These are phyloP conservation scores for Trichogramma dendrolimi DNA, from an alignment of 2,888 invertebrate genomes.

Conservation along the genomic window DNA sequence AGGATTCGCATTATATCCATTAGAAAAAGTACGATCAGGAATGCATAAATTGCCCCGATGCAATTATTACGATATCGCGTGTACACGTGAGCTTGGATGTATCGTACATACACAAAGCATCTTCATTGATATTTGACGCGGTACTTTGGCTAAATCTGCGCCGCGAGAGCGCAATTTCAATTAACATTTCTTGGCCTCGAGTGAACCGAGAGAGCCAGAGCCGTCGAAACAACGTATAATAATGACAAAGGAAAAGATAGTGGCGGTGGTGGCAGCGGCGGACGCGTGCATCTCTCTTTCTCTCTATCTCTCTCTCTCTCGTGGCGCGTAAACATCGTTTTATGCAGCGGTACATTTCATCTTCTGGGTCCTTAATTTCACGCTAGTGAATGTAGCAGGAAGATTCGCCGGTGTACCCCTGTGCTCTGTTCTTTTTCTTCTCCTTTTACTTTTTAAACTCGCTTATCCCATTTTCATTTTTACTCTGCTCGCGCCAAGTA, in stretches of 20 bases:
- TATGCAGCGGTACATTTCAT: slow-evolving; percentile 32
- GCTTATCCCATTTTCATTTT: slow-evolving; percentile 11
- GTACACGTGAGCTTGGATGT: no score
- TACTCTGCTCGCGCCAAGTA: background rate
- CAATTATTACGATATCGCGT: no score
- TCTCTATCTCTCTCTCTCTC: background rate
- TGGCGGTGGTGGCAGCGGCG: background rate
- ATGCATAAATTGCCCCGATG: no score
- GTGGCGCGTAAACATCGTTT: slow-evolving; percentile 21
- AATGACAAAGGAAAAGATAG: slow-evolving; percentile 9
- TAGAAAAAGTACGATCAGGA: no score
- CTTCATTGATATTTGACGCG: background rate
- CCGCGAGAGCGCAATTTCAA: slow-evolving; percentile 9
- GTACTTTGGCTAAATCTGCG: background rate
- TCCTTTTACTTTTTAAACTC: slow-evolving; percentile 17
- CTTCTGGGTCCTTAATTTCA: slow-evolving; percentile 42
- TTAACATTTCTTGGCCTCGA: slow-evolving; percentile 10
- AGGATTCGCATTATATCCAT: no score
- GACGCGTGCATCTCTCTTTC: no score
- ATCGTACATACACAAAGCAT: no score
- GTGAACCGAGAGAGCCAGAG: background rate
- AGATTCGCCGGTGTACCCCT: slow-evolving; percentile 6
- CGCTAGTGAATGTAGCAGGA: slow-evolving; percentile 36
- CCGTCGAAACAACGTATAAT: slow-evolving; percentile 3
- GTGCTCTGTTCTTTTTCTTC: slow-evolving; percentile 6